Percentiles rank a stretch among this genome's conserved stretches.
Evolutionary conservation across 2,113 vertebrate species (phyloP).

Genomic region (Andinoacara biseriatus): DNA sequence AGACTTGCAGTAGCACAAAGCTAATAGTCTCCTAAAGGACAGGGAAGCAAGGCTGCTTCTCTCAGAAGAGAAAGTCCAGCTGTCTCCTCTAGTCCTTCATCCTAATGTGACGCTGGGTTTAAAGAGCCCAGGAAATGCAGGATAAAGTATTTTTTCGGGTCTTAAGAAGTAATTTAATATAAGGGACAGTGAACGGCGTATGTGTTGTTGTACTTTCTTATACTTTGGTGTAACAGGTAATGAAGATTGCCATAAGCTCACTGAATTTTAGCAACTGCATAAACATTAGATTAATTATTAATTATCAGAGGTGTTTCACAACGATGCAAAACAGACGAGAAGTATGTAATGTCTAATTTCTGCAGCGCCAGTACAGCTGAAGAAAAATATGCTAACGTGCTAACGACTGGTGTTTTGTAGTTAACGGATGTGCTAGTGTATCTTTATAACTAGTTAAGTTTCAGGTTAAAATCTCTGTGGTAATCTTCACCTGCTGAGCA

Average conservation of each 20-base stretch:
- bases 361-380: too few relatives aligned
- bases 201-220: background rate
- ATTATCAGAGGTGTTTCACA: too few relatives aligned
- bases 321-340: too few relatives aligned
- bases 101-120: background rate
- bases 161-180: background rate
- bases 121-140: background rate
- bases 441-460: too few relatives aligned
- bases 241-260: background rate
- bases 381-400: too few relatives aligned
- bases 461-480: too few relatives aligned
- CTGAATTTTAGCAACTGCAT: too few relatives aligned
- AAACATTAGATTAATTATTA: too few relatives aligned
- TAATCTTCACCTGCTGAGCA: too few relatives aligned
- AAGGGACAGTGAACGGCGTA: background rate
- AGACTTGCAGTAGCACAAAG: conserved; percentile 23
- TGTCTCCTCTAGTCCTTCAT: background rate
- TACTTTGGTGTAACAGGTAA: background rate
- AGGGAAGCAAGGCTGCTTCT: background rate
- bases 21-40: background rate
- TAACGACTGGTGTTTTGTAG: too few relatives aligned
- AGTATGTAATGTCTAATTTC: too few relatives aligned
- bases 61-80: background rate
- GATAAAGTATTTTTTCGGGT: background rate
- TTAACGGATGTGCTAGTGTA: too few relatives aligned